Base-by-base conservation (phyloP, 2,888 invertebrate species). In the Lobophora halterata region DNA sequence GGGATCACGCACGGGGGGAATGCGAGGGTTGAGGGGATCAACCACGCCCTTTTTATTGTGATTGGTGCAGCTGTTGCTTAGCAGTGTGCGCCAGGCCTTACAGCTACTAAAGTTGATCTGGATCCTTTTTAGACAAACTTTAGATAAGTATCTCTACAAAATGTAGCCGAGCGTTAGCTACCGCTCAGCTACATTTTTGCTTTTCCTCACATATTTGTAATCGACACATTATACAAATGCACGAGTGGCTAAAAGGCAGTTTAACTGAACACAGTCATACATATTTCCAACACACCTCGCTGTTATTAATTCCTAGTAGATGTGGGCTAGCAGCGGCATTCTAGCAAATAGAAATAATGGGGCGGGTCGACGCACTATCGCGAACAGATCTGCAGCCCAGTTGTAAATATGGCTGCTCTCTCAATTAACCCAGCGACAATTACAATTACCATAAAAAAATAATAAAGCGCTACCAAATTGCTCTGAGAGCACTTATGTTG, bases 51-150 rank as follows among this genome's bases (percentile, higher is more conserved):
- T 67, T 71, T 73, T 74, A 85, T 86, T 85, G 87, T 86, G 87
- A 87, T 87, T 87, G 86, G 86, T 66, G 86, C 86, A 86, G 86
- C 87, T 87, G 86, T 82, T 79, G 66, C 66, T 64, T 49, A 41
- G 66, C 66, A 62, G 70, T 75, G 67, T 72, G 65, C 58, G 60
- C 66, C 57, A 57, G 63, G 65, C 73, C 71, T 72, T 69, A 71
- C 47, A 56, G 58, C 54, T 56, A 46, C 52, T 55, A 46, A 56
- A 61, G 58, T 58, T 55, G 55, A 58, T 56, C 30, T 29, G 46
- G 36, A 43, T 45, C 16, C 44, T 41, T 42, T 47, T 37, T 12
- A 23, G 3, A 14, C 18, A 30, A 12, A 7, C 13, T 17, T 13
- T 18, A 17, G n/a, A n/a, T n/a, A n/a, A n/a, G n/a, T n/a, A n/a